Evolutionary conservation across 2,888 invertebrate genomes (phyloP), one percentile per base, ranked within the genome.

Genomic region (Neoascia interrupta): DNA sequence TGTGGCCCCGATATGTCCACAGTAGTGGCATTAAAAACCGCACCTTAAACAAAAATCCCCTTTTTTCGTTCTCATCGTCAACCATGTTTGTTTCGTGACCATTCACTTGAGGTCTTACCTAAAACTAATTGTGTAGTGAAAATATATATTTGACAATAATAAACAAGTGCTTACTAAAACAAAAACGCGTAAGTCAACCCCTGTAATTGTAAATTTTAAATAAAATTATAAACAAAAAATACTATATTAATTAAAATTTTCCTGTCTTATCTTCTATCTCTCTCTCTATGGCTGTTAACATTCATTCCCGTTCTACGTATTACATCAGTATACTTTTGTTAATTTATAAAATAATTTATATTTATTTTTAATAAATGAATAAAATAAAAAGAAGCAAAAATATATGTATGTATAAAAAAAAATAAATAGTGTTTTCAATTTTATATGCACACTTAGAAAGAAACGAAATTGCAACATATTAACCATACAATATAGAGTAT

Each of bases 371-470:
- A n/a, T n/a, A n/a, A n/a, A n/a, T n/a, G n/a, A 51, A 16, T 23
- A 63, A 63, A 49, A 21, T 37, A 21, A 37, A 68, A 41, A 34
- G 10, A 43, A 41, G 31, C 15, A 47, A 23, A 39, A 53, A 64
- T 41, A 56, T 58, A 76, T 66, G 49, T 66, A 79, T 60, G 60
- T 54, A 76, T 64, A 39, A 13, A 68, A 11, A 47, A 19, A 49
- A 60, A 66, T 66, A 51, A 73, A 73, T 66, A 79, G 73, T 73
- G 79, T 79, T 79, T 79, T 79, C 79, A 79, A 79, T 79, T 79
- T 79, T 79, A 79, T 79, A 79, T 79, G 79, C 79, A 79, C 79
- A 79, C 51, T 64, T 79, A 79, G 73, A 79, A 76, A 34, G 16
- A 70, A 66, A 72, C 53, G 64, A 76, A 79, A 61, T 68, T 61